phyloP scores from a whole-genome alignment of 2,888 invertebrate genomes.

The Ischnura elegans region DNA sequence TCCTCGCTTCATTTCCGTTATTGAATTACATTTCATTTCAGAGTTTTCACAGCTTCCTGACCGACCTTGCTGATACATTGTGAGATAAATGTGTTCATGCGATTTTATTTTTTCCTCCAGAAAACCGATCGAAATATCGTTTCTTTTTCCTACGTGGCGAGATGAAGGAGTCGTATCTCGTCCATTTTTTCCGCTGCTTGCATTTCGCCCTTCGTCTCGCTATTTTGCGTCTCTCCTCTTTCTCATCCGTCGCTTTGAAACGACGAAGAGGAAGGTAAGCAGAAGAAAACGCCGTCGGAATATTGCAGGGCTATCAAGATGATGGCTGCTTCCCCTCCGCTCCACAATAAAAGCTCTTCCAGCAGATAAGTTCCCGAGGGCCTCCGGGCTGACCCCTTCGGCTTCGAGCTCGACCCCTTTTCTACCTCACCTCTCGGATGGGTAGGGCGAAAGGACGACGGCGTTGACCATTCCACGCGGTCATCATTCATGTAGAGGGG shows the following conservation, averaged over 20 bases:
- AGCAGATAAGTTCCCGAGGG: not conserved
- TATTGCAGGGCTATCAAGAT: slow-evolving; percentile 20
- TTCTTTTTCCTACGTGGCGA: not conserved
- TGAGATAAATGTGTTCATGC: not conserved
- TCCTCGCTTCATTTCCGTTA: not conserved
- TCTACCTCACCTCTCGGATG: too few relatives aligned
- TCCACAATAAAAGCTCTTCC: not conserved
- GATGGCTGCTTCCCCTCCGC: not conserved
- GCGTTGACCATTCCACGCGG: not conserved
- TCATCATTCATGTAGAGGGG: too few relatives aligned
- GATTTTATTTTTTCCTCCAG: not conserved
- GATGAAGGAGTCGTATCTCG: not conserved
- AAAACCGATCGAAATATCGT: not conserved
- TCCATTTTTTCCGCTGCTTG: not conserved
- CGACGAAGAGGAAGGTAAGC: not conserved
- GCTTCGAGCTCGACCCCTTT: not conserved
- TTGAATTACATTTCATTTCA: not conserved
- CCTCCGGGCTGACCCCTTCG: not conserved
- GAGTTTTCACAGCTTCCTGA: not conserved
- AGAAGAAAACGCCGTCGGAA: slow-evolving; percentile 15
- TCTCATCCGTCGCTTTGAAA: not conserved
- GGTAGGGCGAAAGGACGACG: not conserved
- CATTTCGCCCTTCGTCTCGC: not conserved
- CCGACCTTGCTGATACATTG: not conserved
- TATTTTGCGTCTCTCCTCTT: not conserved